Conservation (phyloP, 2,797 vertebrate species). For the Danio choprae region DNA sequence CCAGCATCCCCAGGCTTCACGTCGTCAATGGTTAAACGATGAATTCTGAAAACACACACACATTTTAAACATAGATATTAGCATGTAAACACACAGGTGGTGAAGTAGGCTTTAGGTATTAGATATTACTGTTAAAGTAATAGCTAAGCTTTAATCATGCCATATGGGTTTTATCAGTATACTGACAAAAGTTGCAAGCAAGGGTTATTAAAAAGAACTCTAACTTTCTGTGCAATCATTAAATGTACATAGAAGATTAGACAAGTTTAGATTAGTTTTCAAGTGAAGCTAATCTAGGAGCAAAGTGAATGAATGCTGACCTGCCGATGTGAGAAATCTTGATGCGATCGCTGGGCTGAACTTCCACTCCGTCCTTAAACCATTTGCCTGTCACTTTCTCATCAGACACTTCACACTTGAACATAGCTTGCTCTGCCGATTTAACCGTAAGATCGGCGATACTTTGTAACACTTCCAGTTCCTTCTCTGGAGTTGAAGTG, state of each 20-base stretch:
- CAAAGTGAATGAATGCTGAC: constrained; percentile 64
- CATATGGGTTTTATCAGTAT: too few species aligned
- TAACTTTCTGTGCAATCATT: too few species aligned
- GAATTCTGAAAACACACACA: constrained; percentile 74
- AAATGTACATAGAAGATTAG: too few species aligned
- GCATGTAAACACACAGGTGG: too few species aligned
- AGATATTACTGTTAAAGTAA: too few species aligned
- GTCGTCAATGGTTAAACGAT: constrained; percentile 84
- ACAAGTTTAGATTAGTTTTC: too few species aligned
- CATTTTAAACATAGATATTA: neutral
- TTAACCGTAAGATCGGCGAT: constrained; percentile 92
- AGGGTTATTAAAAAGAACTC: too few species aligned
- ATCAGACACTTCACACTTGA: constrained; percentile 94
- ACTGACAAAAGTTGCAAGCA: too few species aligned
- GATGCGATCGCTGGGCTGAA: constrained; percentile 82
- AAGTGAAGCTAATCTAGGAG: neutral
- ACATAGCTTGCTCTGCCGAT: constrained; percentile 87
- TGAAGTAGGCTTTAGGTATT: too few species aligned
- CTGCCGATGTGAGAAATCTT: constrained; percentile 87
- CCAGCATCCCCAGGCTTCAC: constrained; percentile 88
- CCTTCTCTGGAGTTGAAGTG: constrained; percentile 80
- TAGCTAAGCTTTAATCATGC: too few species aligned
- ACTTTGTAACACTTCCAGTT: constrained; percentile 89
- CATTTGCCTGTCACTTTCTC: constrained; percentile 94
- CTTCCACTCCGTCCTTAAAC: constrained; percentile 90